phyloP scores from a whole-genome alignment of 2,113 vertebrate genomes.

The Phodopus roborovskii region DNA sequence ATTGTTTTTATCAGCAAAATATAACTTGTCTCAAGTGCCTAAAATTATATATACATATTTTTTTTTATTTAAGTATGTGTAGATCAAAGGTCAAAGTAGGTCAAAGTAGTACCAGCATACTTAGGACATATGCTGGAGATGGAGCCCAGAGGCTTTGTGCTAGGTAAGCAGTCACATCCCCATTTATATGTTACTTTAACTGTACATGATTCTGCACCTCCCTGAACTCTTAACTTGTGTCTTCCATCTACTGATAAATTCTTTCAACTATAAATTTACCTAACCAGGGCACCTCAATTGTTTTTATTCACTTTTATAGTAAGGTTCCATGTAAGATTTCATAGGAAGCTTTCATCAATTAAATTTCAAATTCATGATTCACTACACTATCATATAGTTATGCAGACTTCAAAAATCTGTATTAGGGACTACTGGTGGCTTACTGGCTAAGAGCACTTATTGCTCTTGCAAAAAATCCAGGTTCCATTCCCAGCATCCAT shows the following conservation, averaged over 20 bases:
- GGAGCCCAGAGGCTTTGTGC: not conserved
- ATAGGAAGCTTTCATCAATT: not conserved
- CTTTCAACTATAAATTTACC: not conserved
- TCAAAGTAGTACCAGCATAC: not conserved
- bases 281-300: not conserved
- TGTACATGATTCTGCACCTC: not conserved
- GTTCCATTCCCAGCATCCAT: not conserved
- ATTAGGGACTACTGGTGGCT: not conserved
- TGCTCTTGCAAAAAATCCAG: not conserved
- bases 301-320: not conserved
- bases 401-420: not conserved
- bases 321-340: not conserved
- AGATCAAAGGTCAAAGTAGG: not conserved
- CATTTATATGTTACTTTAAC: not conserved
- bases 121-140: not conserved
- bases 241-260: not conserved
- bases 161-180: not conserved
- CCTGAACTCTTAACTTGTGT: too few relatives aligned
- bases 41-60: not conserved
- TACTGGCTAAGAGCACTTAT: not conserved
- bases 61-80: not conserved
- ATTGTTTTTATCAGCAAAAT: not conserved
- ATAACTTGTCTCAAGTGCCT: not conserved
- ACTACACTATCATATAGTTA: not conserved
- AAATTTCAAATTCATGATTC: not conserved